These are phyloP conservation scores for Diprion similis DNA, from an alignment of 1,140 invertebrate genomes.

Conservation along the genomic window DNA sequence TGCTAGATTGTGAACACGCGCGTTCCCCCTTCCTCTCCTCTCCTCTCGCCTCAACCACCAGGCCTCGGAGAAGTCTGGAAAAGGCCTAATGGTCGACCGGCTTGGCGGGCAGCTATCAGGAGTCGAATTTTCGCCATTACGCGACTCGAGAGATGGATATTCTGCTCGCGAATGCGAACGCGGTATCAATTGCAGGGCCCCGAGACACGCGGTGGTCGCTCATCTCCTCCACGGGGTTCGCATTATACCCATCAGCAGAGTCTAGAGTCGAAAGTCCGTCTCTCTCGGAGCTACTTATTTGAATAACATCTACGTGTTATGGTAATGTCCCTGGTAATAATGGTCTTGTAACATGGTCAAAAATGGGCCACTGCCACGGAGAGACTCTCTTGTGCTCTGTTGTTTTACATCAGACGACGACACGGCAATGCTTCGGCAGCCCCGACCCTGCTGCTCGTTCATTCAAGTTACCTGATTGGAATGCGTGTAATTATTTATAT, in stretches of 20 bases:
- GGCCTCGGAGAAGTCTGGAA: too few species aligned
- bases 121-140: too few species aligned
- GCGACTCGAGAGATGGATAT: too few species aligned
- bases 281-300: constrained; percentile 34
- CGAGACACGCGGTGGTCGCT: too few species aligned
- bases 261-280: too few species aligned
- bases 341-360: constrained; percentile 36
- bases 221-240: too few species aligned
- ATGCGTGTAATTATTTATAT: background rate
- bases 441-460: background rate
- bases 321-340: constrained; percentile 44
- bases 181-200: too few species aligned
- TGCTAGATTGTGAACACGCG: constrained; percentile 7
- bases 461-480: background rate
- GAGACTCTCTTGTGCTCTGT: constrained; percentile 11
- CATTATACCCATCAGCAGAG: too few species aligned
- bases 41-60: background rate
- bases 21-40: background rate
- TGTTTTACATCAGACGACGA: constrained; percentile 34
- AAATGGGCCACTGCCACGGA: constrained; percentile 43
- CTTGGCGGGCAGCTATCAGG: too few species aligned
- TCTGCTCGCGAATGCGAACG: too few species aligned
- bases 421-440: background rate
- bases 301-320: constrained; percentile 43
- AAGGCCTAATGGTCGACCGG: too few species aligned